phyloP scores from a whole-genome alignment of 2,797 vertebrate genomes.

The Siniperca undulata region DNA sequence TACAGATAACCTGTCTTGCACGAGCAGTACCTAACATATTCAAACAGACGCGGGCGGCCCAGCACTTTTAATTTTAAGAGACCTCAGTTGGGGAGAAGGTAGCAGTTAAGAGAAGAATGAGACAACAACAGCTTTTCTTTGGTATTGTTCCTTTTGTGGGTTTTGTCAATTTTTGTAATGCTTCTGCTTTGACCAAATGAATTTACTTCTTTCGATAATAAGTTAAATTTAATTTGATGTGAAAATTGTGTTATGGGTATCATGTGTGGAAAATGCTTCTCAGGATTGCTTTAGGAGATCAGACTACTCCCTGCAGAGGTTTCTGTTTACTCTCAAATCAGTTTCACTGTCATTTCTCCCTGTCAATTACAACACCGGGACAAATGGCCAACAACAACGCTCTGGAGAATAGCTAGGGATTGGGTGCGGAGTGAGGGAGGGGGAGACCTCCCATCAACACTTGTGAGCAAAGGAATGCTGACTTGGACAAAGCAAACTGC shows the following conservation, averaged over 20 bases:
- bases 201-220: conserved; percentile 13
- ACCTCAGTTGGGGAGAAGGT: not conserved
- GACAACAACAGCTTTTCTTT: not conserved
- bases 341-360: conserved; percentile 14
- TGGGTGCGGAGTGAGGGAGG: not conserved
- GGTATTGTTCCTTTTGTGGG: conserved; percentile 10
- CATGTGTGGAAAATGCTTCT: conserved; percentile 20
- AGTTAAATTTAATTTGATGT: conserved; percentile 36
- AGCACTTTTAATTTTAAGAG: not conserved
- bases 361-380: conserved; percentile 35
- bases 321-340: conserved; percentile 43
- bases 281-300: not conserved
- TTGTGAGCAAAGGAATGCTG: conserved; percentile 38
- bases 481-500: conserved; percentile 1
- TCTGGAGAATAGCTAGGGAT: conserved; percentile 18
- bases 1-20: not conserved
- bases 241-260: conserved; percentile 15
- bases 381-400: conserved; percentile 47
- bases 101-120: too few species aligned
- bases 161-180: not conserved
- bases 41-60: too few species aligned
- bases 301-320: conserved; percentile 21
- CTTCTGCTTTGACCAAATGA: conserved; percentile 25
- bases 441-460: conserved; percentile 14
- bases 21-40: not conserved